Evolutionary conservation across 2,797 vertebrate genomes (phyloP), one percentile per base, ranked within the genome.

Genomic region (Fratercula arctica): DNA sequence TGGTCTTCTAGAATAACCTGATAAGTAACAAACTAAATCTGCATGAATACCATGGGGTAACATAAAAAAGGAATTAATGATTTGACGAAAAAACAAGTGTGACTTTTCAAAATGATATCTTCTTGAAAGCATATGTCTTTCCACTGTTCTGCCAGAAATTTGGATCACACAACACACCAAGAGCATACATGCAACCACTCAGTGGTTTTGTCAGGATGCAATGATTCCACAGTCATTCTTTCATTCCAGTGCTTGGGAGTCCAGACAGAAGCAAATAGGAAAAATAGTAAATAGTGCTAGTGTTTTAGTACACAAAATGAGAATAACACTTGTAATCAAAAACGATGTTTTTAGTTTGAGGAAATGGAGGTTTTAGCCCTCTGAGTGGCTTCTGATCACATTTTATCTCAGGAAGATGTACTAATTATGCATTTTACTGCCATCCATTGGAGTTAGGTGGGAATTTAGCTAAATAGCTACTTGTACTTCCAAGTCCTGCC

Each of bases 21-120:
- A 11, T 10, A 79, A 81, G 63, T 45, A 53, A 23, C 3, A 72
- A 89, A 68, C 3, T 29, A 85, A 53, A 68, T 26, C 20, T 68
- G 15, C 19, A 26, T 16, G 1, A 81, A 76, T 82, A 54, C 6
- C 35, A 28, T 1, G 8, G 24, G 9, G 13, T 45, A 82, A 48
- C 16, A 85, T 35, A 41, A 74, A 50, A 79, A 83, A n/a, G 0
- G 6, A 68, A 69, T 51, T 60, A 77, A 29, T 43, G 1, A 68
- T 60, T 68, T 64, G 3, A 51, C 7, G 48, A 35, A 50, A 0
- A 29, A n/a, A 14, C 0, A 26, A 43, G 1, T 13, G 1, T 53
- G 9, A 59, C 2, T 54, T 89, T 61, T 57, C 0, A 45, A 79
- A 79, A 46, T 53, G 0, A 16, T 20, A 39, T 16, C 5, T 37